A percentile compares a stretch with the other conserved stretches of the same genome.
phyloP scores from a whole-genome alignment of 2,888 invertebrate species.

The Adelphocoris suturalis region DNA sequence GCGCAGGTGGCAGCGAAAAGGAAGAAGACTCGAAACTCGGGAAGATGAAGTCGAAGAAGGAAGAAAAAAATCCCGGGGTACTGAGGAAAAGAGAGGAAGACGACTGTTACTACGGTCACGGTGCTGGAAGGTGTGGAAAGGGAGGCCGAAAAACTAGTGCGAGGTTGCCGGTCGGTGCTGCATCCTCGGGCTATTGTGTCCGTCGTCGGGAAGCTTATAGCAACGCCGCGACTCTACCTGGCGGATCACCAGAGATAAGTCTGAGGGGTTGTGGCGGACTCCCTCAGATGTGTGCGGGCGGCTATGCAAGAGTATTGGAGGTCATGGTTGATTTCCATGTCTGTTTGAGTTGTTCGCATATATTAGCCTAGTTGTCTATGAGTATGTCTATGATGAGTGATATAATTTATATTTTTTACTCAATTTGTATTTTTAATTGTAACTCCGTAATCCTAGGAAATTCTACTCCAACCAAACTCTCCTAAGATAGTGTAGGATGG shows the following conservation, averaged over 20 bases:
- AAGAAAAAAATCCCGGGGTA: background rate
- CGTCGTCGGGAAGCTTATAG: constrained; percentile 1
- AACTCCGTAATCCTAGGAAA: no score
- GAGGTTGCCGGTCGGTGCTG: constrained; percentile 75
- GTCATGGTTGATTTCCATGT: no score
- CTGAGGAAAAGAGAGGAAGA: constrained; percentile 11
- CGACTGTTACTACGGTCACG: background rate
- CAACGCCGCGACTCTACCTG: constrained; percentile 54
- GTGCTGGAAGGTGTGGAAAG: background rate
- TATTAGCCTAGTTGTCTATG: no score
- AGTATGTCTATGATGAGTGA: no score
- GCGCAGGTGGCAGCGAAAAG: constrained; percentile 45
- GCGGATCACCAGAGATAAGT: background rate
- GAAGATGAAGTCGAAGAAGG: constrained; percentile 30
- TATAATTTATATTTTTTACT: no score
- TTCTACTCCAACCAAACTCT: no score
- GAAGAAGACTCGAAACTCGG: background rate
- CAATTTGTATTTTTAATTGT: no score
- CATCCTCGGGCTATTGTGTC: constrained; percentile 73
- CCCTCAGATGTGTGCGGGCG: background rate
- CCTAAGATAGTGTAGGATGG: no score
- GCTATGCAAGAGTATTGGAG: no score
- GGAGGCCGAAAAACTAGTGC: constrained; percentile 33
- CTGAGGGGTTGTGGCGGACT: background rate
- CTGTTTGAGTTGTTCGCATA: no score